Base-by-base conservation (phyloP, 37 sponge, comb jelly and placozoan genomes). In the Amphimedon queenslandica region DNA sequence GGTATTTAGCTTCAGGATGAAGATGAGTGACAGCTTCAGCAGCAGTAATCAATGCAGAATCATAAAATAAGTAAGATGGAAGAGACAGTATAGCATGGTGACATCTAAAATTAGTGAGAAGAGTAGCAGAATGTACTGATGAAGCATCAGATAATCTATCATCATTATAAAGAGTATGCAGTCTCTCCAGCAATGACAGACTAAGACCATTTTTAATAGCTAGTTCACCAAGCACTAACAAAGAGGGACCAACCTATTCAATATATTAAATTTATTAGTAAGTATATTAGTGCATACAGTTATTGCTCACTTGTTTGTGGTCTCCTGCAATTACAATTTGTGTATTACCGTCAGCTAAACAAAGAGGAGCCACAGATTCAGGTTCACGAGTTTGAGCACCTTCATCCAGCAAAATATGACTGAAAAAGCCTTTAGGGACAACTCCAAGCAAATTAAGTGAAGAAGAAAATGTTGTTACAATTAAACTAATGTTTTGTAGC, bases 251-350 rank as follows among this genome's bases (percentile, higher is more conserved):
- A 77, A 90, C 86, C 91, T 90, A 53, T 25, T n/a, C n/a, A n/a
- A n/a, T n/a, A n/a, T n/a, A n/a, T n/a, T n/a, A n/a, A n/a, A n/a
- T n/a, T n/a, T n/a, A n/a, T n/a, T n/a, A n/a, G n/a, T n/a, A n/a
- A n/a, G n/a, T n/a, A n/a, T n/a, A n/a, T n/a, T n/a, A 47, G 53
- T 47, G 13, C 53, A 47, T 18, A 47, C 8, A 8, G 21, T 25
- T n/a, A 65, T 32, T 0, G 76, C 66, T 41, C 28, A 92, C 93
- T 57, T 91, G 92, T 16, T 41, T 58, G 0, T 66, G 73, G 55
- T 91, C 92, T 60, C 92, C 92, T 34, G 83, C 87, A 65, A 91
- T 82, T n/a, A 91, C 57, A 31, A 91, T 73, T 71, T 82, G 85
- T 1, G 92, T 91, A 32, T 75, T 27, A 0, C 8, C 18, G 21